These are phyloP conservation scores for Peromyscus aztecus DNA, from an alignment of 2,797 vertebrate genomes.

Conservation along the genomic window DNA sequence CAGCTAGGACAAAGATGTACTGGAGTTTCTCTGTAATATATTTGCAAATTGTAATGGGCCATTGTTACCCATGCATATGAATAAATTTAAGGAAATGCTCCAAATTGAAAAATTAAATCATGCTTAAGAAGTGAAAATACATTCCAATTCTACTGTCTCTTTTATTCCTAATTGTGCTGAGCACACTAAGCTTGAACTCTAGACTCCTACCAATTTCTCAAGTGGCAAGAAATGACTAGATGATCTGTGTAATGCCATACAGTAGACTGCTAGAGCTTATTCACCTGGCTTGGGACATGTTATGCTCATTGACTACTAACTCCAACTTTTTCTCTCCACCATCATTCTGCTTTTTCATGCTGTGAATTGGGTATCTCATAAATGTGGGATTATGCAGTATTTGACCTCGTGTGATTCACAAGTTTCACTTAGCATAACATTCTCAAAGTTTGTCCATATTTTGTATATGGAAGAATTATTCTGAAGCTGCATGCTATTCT, in stretches of 20 bases:
- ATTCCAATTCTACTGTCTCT: neutral
- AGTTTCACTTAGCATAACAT: neutral
- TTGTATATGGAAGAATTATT: neutral
- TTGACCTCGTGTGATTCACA: neutral
- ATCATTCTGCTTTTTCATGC: neutral
- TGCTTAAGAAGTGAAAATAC: conserved; percentile 21
- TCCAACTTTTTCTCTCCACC: neutral
- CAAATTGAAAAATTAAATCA: neutral
- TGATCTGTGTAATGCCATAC: neutral
- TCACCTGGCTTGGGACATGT: neutral
- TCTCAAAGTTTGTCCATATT: neutral
- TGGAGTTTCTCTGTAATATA: neutral
- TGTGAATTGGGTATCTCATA: neutral
- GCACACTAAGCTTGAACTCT: neutral
- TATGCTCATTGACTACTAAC: neutral
- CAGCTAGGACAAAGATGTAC: neutral
- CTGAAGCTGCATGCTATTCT: neutral
- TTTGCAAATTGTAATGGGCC: neutral
- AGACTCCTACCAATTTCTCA: neutral
- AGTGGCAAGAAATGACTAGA: neutral
- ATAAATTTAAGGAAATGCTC: neutral
- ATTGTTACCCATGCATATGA: neutral
- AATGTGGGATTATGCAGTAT: neutral
- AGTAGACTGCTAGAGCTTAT: neutral
- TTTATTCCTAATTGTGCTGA: neutral